These are phyloP conservation scores for Pseudonaja textilis DNA, from an alignment of 2,113 vertebrate species.

Conservation along the genomic window DNA sequence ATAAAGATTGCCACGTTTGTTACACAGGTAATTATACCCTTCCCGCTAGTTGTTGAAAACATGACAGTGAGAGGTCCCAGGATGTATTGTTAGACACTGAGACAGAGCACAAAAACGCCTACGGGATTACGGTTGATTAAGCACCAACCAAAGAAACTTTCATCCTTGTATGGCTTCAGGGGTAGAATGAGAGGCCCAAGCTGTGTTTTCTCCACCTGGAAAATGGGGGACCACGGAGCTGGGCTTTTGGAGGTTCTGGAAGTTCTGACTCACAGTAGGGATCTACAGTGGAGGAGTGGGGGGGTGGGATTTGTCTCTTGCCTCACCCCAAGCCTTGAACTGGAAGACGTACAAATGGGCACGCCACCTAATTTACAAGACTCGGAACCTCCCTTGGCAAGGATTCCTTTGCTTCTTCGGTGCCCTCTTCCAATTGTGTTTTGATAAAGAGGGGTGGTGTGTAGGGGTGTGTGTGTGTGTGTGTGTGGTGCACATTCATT, in stretches of 20 bases:
- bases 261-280: not conserved
- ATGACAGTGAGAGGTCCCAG: not conserved
- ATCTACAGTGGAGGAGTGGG: rapidly evolving
- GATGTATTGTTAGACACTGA: not conserved
- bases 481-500: not conserved
- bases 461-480: no score
- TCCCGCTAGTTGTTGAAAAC: slow-evolving; percentile 17
- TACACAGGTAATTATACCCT: not conserved
- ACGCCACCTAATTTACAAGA: not conserved
- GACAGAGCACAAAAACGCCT: not conserved
- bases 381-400: not conserved
- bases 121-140: not conserved
- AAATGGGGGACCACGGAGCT: not conserved
- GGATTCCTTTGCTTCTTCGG: rapidly evolving
- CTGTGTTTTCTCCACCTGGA: not conserved
- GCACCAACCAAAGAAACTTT: not conserved
- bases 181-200: not conserved
- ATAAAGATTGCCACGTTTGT: not conserved
- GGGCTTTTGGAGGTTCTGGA: not conserved
- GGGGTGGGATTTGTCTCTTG: not conserved
- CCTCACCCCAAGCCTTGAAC: not conserved
- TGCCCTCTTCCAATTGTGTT: not conserved
- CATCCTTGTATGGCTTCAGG: not conserved
- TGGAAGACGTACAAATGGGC: not conserved
- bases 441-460: not conserved